Base-by-base conservation (phyloP, 2,888 invertebrate genomes). In the Caenorhabditis zanzibari region DNA sequence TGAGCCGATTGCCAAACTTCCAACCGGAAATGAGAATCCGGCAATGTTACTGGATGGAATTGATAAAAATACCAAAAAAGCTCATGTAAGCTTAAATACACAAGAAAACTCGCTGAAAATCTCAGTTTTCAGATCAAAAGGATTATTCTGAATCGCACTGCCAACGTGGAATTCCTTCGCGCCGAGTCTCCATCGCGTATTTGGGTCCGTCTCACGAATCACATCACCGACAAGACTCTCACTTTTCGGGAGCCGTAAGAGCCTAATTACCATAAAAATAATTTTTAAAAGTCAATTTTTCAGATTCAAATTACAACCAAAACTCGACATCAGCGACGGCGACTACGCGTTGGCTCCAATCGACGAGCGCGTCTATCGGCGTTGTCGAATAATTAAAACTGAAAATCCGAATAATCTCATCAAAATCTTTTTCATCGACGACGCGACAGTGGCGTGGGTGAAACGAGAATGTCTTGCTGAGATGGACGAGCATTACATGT, bases 151-250 rank as follows among this genome's bases (percentile, higher is more conserved):
- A 24, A 56, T 24, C 72, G 84, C 2, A 52, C 82, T 1, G 82
- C 84, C 24, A 26, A 68, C 10, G 85, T 85, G 9, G 84, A 82
- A 59, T 26, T 85, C 5, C 58, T 82, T 7, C 68, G 75, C n/a
- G 84, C 58, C 22, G 85, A 85, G 38, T 87, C 87, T 6, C 87
- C 87, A 2, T 84, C 85, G 2, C 35, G 66, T 9, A 80, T 88
- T 38, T 88, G 87, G 85, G 86, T 86, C 16, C 79, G 85, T n/a
- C 79, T 87, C 10, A 35, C 44, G 28, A 88, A 88, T 72, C 86
- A 87, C 64, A 86, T 86, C 64, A 84, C 86, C 0, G 80, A 85
- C n/a, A 35, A 54, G 0, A 56, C 56, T 4, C 76, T 88, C 2
- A 81, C 80, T 14, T 63, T 88, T 22, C 44, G 24, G 4, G 88